Evolutionary conservation across 1,140 invertebrate species (phyloP).

Genomic region (Drosophila murphyi): DNA sequence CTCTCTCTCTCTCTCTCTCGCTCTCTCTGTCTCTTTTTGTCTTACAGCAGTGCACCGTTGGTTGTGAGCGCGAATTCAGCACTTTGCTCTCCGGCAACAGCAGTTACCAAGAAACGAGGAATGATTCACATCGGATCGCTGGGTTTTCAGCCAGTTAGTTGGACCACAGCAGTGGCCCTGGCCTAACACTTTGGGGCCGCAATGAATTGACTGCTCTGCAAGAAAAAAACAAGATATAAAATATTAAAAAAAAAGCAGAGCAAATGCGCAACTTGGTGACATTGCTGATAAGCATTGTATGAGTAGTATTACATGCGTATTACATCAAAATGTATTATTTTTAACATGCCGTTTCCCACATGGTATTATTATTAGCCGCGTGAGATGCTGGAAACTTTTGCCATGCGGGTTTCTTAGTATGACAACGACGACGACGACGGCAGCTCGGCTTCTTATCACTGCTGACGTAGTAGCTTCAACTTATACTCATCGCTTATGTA

Average conservation of each 20-base stretch:
- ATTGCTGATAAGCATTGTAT: neutral
- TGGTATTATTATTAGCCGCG: neutral
- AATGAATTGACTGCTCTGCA: no score
- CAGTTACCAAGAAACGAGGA: neutral
- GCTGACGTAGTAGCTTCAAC: neutral
- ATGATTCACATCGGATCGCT: slow-evolving; percentile 44
- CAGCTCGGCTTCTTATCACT: neutral
- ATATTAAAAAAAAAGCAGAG: no score
- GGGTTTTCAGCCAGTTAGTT: slow-evolving; percentile 33
- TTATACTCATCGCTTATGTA: neutral
- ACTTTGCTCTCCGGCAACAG: neutral
- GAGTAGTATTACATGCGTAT: neutral
- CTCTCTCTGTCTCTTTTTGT: neutral
- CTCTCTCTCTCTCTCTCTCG: neutral
- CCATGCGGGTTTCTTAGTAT: neutral
- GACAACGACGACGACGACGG: no score
- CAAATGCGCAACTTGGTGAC: neutral
- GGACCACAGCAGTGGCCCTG: neutral
- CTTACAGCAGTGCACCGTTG: no score
- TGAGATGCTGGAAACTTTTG: neutral
- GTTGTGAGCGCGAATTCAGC: slow-evolving; percentile 18
- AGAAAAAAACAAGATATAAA: no score
- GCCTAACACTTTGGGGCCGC: neutral
- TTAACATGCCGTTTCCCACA: neutral
- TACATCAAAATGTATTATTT: neutral